These are phyloP conservation scores for Ceuthmochares aereus DNA, from an alignment of 2,113 vertebrate species.

Conservation along the genomic window DNA sequence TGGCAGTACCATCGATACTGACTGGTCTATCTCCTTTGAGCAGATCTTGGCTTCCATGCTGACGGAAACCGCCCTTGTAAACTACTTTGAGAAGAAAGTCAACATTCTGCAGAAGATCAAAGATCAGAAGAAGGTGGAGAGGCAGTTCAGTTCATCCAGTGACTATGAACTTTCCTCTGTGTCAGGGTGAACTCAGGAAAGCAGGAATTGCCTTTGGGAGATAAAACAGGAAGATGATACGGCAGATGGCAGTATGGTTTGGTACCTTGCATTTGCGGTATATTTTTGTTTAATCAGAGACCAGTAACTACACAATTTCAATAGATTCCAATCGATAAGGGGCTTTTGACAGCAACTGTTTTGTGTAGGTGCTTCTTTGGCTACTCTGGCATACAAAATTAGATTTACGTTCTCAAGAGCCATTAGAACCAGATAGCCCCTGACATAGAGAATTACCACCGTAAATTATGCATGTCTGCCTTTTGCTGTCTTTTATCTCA, in stretches of 20 bases:
- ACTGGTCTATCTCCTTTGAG: constrained; percentile 97
- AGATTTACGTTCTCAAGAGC: constrained; percentile 35
- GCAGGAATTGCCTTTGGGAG: background rate
- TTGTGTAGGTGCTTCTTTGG: constrained; percentile 45
- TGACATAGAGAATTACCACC: constrained; percentile 32
- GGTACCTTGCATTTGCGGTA: constrained; percentile 7
- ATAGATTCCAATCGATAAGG: constrained; percentile 41
- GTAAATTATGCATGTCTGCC: constrained; percentile 66
- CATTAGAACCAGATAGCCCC: constrained; percentile 43
- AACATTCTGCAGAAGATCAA: constrained; percentile 87
- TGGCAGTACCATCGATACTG: constrained; percentile 83
- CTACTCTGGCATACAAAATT: constrained; percentile 39
- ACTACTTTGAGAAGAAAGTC: constrained; percentile 92
- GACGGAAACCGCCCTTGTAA: constrained; percentile 91
- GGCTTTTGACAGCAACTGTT: constrained; percentile 52
- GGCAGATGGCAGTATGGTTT: constrained; percentile 52
- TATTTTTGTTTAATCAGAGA: constrained; percentile 20
- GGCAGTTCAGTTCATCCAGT: constrained; percentile 89
- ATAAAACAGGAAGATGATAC: background rate
- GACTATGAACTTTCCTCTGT: constrained; percentile 85
- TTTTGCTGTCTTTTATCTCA: constrained; percentile 61
- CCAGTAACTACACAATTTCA: constrained; percentile 46
- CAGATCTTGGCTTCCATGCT: constrained; percentile 96
- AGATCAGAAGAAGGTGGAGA: constrained; percentile 86
- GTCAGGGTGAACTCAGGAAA: constrained; percentile 74